Evolutionary conservation across 37 sponge, comb jelly and placozoan genomes (phyloP).

Genomic region (Crambe crambe): DNA sequence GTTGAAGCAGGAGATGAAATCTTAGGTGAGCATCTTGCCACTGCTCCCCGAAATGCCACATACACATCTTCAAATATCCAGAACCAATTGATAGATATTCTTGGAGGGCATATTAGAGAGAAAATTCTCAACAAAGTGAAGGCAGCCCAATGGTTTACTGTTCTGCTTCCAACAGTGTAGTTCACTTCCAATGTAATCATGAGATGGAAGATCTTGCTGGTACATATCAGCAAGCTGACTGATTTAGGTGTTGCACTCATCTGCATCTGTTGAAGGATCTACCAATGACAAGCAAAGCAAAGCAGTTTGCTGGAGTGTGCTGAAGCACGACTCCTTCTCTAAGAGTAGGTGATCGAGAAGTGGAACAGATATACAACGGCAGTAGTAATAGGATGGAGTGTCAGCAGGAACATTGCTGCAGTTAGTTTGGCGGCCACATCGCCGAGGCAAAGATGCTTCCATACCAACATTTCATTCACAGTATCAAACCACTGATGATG

Average conservation of each 20-base stretch:
- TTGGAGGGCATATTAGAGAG: neutral
- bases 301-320: neutral
- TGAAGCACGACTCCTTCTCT: neutral
- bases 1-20: constrained; percentile 31
- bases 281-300: neutral
- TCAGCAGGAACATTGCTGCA: constrained; percentile 35
- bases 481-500: constrained; percentile 46
- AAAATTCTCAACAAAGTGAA: neutral
- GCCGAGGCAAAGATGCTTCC: constrained; percentile 47
- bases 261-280: neutral
- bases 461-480: constrained; percentile 25
- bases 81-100: neutral
- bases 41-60: constrained; percentile 7
- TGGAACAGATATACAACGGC: constrained; percentile 5
- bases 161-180: neutral
- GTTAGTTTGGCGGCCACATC: constrained; percentile 48
- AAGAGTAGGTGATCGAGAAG: neutral
- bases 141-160: neutral
- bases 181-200: neutral
- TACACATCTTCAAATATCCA: neutral
- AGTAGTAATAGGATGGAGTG: constrained; percentile 39
- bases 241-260: neutral
- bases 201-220: neutral
- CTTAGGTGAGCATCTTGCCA: constrained; percentile 14
- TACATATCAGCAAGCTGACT: neutral